A percentile compares a stretch with the other conserved stretches of the same genome.
Conservation (phyloP, 2,888 invertebrate species). For the Oscheius myriophilus region DNA sequence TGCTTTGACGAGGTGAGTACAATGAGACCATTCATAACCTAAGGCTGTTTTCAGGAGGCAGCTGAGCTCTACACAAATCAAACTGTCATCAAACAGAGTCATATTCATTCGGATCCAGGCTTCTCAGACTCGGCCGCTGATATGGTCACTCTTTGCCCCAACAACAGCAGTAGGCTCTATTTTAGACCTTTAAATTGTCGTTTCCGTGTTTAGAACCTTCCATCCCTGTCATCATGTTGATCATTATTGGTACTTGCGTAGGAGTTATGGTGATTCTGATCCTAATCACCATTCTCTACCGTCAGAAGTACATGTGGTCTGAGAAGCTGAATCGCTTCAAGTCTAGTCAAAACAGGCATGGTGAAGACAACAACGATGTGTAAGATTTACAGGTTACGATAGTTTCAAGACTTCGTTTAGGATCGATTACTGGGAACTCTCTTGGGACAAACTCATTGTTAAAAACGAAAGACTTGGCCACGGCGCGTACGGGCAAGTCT, state of each 20-base stretch:
- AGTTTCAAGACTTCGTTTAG: conserved; percentile 29
- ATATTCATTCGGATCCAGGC: conserved; percentile 29
- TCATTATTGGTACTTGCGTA: conserved; percentile 60
- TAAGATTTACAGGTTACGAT: conserved; percentile 24
- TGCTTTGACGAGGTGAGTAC: conserved; percentile 29
- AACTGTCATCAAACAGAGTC: conserved; percentile 1
- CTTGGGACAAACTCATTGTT: conserved; percentile 61
- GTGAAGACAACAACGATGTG: conserved; percentile 47
- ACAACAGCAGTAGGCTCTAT: not conserved
- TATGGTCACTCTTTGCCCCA: conserved; percentile 7
- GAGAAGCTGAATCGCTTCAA: conserved; percentile 56
- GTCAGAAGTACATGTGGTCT: conserved; percentile 63
- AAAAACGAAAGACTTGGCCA: conserved; percentile 63
- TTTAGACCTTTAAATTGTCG: not conserved
- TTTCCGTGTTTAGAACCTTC: conserved; percentile 18
- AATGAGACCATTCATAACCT: not conserved
- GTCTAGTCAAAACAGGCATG: conserved; percentile 34
- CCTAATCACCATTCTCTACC: conserved; percentile 57
- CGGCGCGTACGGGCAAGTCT: conserved; percentile 65
- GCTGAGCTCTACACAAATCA: conserved; percentile 39
- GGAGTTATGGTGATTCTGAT: conserved; percentile 60
- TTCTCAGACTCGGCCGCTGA: conserved; percentile 8
- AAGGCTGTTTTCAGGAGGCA: conserved; percentile 36
- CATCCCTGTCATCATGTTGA: conserved; percentile 51
- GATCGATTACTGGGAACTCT: conserved; percentile 64